phyloP scores from a whole-genome alignment of 2,797 vertebrate species.

The Coregonus sp. region DNA sequence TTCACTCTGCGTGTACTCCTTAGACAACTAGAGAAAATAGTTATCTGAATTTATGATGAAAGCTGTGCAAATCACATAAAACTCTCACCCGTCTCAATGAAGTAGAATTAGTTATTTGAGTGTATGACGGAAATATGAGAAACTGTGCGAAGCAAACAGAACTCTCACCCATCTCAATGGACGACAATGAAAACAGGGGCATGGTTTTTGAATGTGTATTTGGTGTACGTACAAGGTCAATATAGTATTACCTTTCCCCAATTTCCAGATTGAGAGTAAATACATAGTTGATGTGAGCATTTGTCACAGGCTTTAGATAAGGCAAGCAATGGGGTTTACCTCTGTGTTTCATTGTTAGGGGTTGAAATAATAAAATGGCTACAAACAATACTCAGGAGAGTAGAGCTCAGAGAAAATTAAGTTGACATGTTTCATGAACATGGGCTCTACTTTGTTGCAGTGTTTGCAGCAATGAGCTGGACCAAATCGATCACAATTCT shows the following conservation, averaged over 20 bases:
- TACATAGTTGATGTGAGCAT: neutral
- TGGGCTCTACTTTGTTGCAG: constrained; percentile 31
- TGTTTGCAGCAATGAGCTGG: constrained; percentile 53
- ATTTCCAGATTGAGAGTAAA: neutral
- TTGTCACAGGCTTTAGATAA: neutral
- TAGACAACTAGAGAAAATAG: neutral
- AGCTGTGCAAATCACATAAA: neutral
- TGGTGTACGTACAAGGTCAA: neutral
- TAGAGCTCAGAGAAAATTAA: constrained; percentile 38
- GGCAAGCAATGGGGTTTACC: constrained; percentile 17
- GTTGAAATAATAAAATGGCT: constrained; percentile 14
- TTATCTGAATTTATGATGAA: neutral
- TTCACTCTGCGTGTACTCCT: neutral
- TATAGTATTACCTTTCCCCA: neutral
- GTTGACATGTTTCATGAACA: constrained; percentile 44
- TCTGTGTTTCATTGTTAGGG: neutral
- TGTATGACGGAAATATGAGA: neutral
- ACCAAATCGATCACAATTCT: constrained; percentile 55
- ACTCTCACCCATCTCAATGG: neutral
- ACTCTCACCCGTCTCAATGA: neutral
- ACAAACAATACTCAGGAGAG: constrained; percentile 23
- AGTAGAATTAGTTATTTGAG: neutral
- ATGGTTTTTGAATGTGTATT: neutral
- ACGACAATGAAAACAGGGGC: neutral
- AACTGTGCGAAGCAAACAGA: neutral